Evolutionary conservation across 2,888 invertebrate genomes (phyloP).

Genomic region (Ernsta delagoae): DNA sequence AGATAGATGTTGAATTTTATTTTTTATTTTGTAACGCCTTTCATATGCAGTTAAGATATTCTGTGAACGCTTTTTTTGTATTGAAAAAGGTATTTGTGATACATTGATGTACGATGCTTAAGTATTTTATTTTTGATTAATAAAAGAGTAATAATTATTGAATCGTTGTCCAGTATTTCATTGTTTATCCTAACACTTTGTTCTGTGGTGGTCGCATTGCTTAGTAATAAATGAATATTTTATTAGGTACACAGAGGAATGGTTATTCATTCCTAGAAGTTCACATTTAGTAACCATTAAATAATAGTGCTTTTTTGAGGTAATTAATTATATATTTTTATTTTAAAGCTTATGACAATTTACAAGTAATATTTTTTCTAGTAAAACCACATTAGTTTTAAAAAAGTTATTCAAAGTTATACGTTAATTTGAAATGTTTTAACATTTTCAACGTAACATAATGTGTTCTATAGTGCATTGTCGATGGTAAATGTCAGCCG

Average conservation of each 20-base stretch:
- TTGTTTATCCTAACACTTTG: constrained; percentile 62
- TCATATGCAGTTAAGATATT: constrained; percentile 57
- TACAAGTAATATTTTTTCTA: too few species aligned
- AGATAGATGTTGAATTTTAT: constrained; percentile 15
- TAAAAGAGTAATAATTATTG: constrained; percentile 75
- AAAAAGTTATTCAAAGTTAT: too few species aligned
- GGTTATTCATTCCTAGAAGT: background rate
- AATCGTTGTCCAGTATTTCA: constrained; percentile 70
- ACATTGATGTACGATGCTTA: constrained; percentile 78
- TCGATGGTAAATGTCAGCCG: constrained; percentile 29
- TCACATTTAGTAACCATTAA: background rate
- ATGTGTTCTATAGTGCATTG: constrained; percentile 27
- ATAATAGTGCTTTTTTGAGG: background rate
- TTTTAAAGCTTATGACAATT: too few species aligned
- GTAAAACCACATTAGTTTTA: too few species aligned
- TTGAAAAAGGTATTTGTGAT: constrained; percentile 71
- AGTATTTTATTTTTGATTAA: constrained; percentile 74
- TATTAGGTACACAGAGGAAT: background rate
- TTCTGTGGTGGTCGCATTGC: constrained; percentile 8
- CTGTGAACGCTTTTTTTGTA: constrained; percentile 57
- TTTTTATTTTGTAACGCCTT: constrained; percentile 10
- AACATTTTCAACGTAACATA: too few species aligned
- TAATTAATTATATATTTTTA: background rate
- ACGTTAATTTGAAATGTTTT: too few species aligned
- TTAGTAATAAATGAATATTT: background rate